Percentiles rank a stretch among this genome's conserved stretches.
phyloP scores from a whole-genome alignment of 1,140 invertebrate genomes.

The Ceratitis capitata region DNA sequence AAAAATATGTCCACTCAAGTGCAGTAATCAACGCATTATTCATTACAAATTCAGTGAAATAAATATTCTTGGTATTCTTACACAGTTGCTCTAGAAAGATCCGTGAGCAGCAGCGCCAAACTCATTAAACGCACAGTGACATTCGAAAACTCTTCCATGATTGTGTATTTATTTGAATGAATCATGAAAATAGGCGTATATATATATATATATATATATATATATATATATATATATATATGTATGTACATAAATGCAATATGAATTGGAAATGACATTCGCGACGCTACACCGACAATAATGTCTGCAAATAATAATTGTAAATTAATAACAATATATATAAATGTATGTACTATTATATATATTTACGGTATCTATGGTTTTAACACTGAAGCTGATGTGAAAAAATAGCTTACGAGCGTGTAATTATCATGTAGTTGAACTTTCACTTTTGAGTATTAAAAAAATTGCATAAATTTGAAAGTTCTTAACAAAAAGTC shows the following conservation, averaged over 20 bases:
- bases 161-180: neutral
- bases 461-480: too few species aligned
- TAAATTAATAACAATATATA: neutral
- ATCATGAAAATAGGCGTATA: neutral
- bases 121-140: neutral
- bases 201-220: neutral
- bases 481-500: too few species aligned
- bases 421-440: neutral
- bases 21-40: neutral
- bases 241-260: neutral
- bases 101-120: neutral
- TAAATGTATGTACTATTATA: neutral
- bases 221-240: neutral
- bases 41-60: constrained; percentile 2
- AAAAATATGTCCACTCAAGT: neutral
- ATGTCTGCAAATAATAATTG: neutral
- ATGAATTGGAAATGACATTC: neutral
- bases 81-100: neutral
- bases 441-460: neutral
- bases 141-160: neutral
- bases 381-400: neutral
- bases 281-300: neutral
- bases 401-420: neutral
- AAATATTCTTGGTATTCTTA: neutral
- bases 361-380: too few species aligned